Percentiles rank a stretch among this genome's conserved stretches.
Conservation (phyloP, 2,113 vertebrate genomes). For the Sylvia atricapilla region DNA sequence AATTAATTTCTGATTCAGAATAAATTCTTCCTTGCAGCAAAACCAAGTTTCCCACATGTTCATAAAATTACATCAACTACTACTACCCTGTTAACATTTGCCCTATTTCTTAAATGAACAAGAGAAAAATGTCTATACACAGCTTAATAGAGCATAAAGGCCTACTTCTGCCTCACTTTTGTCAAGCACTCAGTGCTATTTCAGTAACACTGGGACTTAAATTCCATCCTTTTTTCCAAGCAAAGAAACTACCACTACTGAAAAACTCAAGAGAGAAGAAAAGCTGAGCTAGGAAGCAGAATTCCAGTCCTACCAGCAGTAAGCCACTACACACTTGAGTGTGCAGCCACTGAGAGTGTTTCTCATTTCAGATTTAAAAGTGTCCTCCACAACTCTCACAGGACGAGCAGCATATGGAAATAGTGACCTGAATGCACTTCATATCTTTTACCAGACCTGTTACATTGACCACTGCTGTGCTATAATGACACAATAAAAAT, state of each 20-base stretch:
- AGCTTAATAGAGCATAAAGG: background rate
- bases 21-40: background rate
- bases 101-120: background rate
- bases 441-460: background rate
- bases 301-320: background rate
- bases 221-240: background rate
- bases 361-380: background rate
- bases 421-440: background rate
- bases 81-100: background rate
- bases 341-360: background rate
- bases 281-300: background rate
- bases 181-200: background rate
- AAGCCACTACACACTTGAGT: background rate
- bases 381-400: background rate
- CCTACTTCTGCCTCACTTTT: background rate
- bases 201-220: background rate
- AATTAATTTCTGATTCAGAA: background rate
- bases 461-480: background rate
- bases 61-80: background rate
- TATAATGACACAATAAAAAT: background rate
- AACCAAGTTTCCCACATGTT: background rate
- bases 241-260: background rate
- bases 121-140: background rate
- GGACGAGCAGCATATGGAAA: accelerated
- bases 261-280: background rate